A percentile compares a stretch with the other conserved stretches of the same genome.
Evolutionary conservation across 64 coral and sea anemone species (phyloP).

Genomic region (Orbicella faveolata): DNA sequence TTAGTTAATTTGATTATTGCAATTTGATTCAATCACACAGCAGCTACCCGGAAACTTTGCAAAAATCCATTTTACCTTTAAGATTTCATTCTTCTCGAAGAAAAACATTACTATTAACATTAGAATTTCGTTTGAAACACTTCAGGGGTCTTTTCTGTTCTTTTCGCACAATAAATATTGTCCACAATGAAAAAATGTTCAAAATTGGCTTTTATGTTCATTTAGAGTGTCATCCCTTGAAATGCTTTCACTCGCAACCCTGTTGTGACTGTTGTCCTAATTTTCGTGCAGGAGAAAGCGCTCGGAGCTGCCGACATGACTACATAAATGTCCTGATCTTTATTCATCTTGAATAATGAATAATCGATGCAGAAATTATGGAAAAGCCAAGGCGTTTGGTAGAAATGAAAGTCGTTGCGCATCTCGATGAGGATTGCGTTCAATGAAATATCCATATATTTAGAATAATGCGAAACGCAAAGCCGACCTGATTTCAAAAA

Average conservation of each 20-base stretch:
- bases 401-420: neutral
- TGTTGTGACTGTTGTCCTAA: neutral
- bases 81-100: neutral
- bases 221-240: neutral
- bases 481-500: no score
- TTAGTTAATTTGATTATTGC: neutral
- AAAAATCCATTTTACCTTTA: neutral
- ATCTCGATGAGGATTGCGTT: no score
- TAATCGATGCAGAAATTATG: neutral
- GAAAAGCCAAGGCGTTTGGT: neutral
- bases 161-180: neutral
- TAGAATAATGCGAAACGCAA: no score
- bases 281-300: neutral
- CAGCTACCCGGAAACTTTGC: neutral
- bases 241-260: neutral
- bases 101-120: no score
- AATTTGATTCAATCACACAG: neutral
- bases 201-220: no score
- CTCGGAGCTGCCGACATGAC: neutral
- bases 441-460: no score
- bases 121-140: neutral
- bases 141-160: neutral
- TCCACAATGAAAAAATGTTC: no score
- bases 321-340: neutral
- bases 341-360: neutral